Base-by-base conservation (phyloP, 2,888 invertebrate genomes). In the Aspidiotus destructor region DNA sequence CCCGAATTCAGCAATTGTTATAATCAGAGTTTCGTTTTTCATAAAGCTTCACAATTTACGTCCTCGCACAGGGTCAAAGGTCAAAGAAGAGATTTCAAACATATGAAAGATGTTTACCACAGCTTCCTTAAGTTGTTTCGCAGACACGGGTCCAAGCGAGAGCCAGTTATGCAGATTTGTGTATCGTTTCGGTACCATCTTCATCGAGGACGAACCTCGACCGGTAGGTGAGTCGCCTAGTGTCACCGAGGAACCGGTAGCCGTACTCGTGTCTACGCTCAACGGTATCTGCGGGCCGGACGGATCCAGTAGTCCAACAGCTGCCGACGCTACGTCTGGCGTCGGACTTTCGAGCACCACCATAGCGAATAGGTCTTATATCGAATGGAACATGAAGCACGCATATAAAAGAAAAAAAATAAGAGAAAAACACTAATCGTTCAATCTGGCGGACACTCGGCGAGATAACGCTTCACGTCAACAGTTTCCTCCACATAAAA, bases 101-200 rank as follows among this genome's bases (percentile, higher is more conserved):
- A 28, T 28, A 5, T 28, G 6, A 48, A 48, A 15, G 11, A n/a
- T 41, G 71, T 72, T 63, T 71, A 80, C 79, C 74, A 80, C 77
- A 68, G 79, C 78, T 74, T 80, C 80, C 75, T 80, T 80, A 68
- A 80, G 83, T 70, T 77, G 76, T 73, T 77, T 77, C 71, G 76
- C 75, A 69, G 75, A 76, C 71, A 78, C 75, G 73, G 92, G 92
- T 41, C 68, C 68, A 11, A 68, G 16, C 76, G 90, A 88, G 77
- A 92, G 82, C 89, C 90, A 91, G 80, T 90, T 89, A 79, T 92
- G 92, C 78, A 92, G 83, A 81, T 89, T 90, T 78, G 92, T 89
- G 80, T 88, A 92, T 76, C 92, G 84, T 82, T 92, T 92, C 76
- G 90, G 89, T 80, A 92, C 84, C 83, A 92, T 86, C 85, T 92